Evolutionary conservation across 2,797 vertebrate species (phyloP), one percentile per base, ranked within the genome.

Genomic region (Falco peregrinus): DNA sequence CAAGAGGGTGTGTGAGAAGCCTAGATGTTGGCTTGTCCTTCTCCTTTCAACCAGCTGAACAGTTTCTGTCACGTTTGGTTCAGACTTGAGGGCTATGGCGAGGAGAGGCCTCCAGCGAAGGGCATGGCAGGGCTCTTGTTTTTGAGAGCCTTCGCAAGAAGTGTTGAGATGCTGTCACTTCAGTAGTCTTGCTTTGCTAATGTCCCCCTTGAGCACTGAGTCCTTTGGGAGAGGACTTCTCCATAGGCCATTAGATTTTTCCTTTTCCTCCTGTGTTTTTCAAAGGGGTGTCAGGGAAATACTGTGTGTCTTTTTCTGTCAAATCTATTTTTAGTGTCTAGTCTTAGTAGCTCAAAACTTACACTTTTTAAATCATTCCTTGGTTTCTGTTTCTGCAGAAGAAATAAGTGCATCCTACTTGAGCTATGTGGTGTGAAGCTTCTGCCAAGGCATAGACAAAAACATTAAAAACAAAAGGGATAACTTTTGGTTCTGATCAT

Each of bases 71-170:
- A 60, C 48, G 16, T 90, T 83, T 2, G 15, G 26, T 60, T 93
- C 68, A 29, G 63, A n/a, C 11, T 21, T 1, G 5, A 57, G n/a
- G 39, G 16, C 59, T 89, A 35, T 54, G 60, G 64, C 76, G 33
- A 22, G 48, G 54, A 65, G 31, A 48, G 16, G 6, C 33, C 53
- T 71, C 45, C 29, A 53, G 6, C 10, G 16, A 24, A 68, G 53
- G 17, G 22, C 37, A 35, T 0, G 3, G 45, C 39, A 41, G 14
- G 35, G 25, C 28, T 91, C 18, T 16, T 0, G 0, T 11, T 71
- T 87, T 59, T 60, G 37, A 87, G 21, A 28, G 5, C 28, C 16
- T 84, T 87, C 1, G 0, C 56, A 90, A 75, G 31, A 18, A 61
- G 25, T 33, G 11, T 67, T 4, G 7, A 69, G 73, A 76, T 56